A percentile compares a stretch with the other conserved stretches of the same genome.
These are phyloP conservation scores for Caenorhabditis uteleia DNA, from an alignment of 2,888 invertebrate genomes.

Conservation along the genomic window DNA sequence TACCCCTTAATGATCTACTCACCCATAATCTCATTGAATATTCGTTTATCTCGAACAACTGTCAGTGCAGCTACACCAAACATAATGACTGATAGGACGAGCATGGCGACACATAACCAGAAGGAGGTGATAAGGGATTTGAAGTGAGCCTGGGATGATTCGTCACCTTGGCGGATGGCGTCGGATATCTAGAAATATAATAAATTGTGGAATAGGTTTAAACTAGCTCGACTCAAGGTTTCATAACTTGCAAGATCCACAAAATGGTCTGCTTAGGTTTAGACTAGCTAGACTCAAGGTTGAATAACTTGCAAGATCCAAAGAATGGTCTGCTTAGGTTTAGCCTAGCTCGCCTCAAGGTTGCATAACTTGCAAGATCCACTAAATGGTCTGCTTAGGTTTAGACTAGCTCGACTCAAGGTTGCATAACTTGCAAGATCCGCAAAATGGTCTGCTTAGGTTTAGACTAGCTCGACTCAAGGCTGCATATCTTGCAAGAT, in stretches of 20 bases:
- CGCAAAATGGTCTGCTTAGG: too few species aligned
- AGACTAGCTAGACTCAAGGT: background rate
- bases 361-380: too few species aligned
- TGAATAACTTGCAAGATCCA: too few species aligned
- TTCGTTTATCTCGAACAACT: constrained; percentile 38
- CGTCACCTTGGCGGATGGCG: constrained; percentile 49
- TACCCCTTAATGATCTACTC: constrained; percentile 5
- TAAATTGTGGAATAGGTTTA: background rate
- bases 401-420: too few species aligned
- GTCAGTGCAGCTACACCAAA: constrained; percentile 45
- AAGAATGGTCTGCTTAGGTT: too few species aligned
- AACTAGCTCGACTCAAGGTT: too few species aligned
- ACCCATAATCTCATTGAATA: constrained; percentile 45
- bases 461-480: background rate
- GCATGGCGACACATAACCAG: constrained; percentile 49
- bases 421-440: too few species aligned
- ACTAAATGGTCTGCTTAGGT: too few species aligned
- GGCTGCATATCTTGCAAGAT: too few species aligned
- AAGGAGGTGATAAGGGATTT: constrained; percentile 43
- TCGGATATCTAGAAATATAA: constrained; percentile 53
- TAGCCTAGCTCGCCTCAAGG: too few species aligned
- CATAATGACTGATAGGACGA: constrained; percentile 43
- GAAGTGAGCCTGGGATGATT: constrained; percentile 32
- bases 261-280: too few species aligned
- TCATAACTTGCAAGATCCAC: too few species aligned